These are phyloP conservation scores for Drosophila fungiperda DNA, from an alignment of 2,888 invertebrate genomes.

Conservation along the genomic window DNA sequence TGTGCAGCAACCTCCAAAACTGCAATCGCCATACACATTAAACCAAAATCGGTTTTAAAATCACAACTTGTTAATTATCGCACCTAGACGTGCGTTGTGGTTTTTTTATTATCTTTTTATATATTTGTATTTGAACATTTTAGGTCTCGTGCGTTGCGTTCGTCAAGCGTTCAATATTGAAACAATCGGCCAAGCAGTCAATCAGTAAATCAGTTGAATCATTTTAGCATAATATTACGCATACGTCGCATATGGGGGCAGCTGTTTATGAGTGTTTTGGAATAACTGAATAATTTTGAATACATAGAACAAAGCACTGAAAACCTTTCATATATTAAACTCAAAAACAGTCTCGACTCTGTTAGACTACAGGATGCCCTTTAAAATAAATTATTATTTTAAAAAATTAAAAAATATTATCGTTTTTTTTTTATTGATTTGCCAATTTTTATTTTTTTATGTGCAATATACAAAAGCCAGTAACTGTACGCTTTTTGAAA, in stretches of 20 bases:
- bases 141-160: slow-evolving; percentile 33
- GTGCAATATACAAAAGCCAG: neutral
- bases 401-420: neutral
- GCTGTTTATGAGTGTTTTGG: slow-evolving; percentile 18
- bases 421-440: neutral
- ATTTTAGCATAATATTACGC: slow-evolving; percentile 43
- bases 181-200: slow-evolving; percentile 31
- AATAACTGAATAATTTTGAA: slow-evolving; percentile 27
- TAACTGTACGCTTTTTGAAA: neutral
- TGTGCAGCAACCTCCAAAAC: slow-evolving; percentile 64
- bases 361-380: slow-evolving; percentile 1
- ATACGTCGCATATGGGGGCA: slow-evolving; percentile 46
- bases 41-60: slow-evolving; percentile 63
- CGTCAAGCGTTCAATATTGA: slow-evolving; percentile 20
- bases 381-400: neutral
- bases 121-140: slow-evolving; percentile 2
- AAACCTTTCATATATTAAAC: slow-evolving; percentile 12
- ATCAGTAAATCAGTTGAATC: slow-evolving; percentile 33
- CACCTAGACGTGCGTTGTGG: slow-evolving; percentile 59
- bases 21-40: slow-evolving; percentile 67
- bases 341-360: neutral
- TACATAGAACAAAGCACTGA: slow-evolving; percentile 23
- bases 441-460: neutral
- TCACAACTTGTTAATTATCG: slow-evolving; percentile 77
- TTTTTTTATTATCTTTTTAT: neutral